Evolutionary conservation across 2,797 vertebrate genomes (phyloP).

Genomic region (Oryzias sinensis): DNA sequence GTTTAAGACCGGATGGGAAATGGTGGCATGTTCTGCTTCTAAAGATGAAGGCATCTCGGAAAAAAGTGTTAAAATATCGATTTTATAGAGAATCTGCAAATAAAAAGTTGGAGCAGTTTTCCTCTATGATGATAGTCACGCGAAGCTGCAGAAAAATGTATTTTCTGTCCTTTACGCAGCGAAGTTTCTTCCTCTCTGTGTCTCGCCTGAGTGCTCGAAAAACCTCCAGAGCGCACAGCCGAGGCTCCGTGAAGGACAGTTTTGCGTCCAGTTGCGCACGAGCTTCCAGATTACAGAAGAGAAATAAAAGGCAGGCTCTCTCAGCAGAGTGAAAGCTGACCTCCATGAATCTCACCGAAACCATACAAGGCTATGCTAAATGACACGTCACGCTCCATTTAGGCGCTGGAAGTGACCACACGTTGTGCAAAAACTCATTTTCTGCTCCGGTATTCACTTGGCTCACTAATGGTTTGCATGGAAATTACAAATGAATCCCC

Average conservation of each 20-base stretch:
- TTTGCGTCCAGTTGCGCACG: constrained; percentile 33
- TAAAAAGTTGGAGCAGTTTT: neutral
- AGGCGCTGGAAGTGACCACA: constrained; percentile 15
- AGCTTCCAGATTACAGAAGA: constrained; percentile 7
- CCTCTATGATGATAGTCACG: too few relatives aligned
- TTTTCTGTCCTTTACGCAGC: neutral
- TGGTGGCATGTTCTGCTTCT: too few relatives aligned
- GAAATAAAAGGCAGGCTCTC: constrained; percentile 1
- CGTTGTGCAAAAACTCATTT: constrained; percentile 25
- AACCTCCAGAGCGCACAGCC: constrained; percentile 1
- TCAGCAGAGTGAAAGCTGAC: constrained; percentile 41
- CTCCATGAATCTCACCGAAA: constrained; percentile 35
- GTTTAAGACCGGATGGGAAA: too few relatives aligned
- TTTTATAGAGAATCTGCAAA: too few relatives aligned
- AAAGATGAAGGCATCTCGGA: too few relatives aligned
- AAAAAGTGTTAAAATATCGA: too few relatives aligned
- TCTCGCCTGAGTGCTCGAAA: neutral
- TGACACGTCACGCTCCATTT: constrained; percentile 23
- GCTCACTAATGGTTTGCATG: constrained; percentile 49
- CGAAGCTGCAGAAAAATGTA: neutral
- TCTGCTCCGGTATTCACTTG: constrained; percentile 27
- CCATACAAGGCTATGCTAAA: constrained; percentile 17
- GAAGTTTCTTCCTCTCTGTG: neutral
- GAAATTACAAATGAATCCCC: constrained; percentile 62
- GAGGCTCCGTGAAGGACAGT: constrained; percentile 11